phyloP scores from a whole-genome alignment of 2,888 invertebrate genomes.

The Mythimna lalbum region DNA sequence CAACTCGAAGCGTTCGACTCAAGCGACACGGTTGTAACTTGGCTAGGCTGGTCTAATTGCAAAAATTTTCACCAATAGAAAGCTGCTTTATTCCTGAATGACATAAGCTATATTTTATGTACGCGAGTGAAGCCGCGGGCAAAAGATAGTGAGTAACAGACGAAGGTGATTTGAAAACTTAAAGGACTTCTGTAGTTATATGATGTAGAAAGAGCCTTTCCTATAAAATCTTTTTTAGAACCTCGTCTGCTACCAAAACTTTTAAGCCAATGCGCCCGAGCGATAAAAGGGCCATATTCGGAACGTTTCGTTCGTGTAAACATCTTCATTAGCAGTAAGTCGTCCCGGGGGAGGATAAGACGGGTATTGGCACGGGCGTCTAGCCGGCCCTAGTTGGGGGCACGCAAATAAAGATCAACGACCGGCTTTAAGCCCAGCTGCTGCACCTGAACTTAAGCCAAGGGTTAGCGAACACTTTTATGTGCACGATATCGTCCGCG shows the following conservation, averaged over 20 bases:
- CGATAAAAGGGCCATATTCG: constrained; percentile 48
- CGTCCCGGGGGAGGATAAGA: constrained; percentile 75
- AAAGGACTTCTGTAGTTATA: too few relatives aligned
- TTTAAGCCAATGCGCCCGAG: constrained; percentile 7
- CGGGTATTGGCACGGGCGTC: constrained; percentile 75
- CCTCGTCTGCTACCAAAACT: constrained; percentile 12
- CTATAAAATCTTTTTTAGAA: background rate
- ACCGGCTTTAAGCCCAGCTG: constrained; percentile 78
- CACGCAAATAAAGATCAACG: constrained; percentile 85
- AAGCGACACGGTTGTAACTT: too few relatives aligned
- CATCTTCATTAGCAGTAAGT: constrained; percentile 71
- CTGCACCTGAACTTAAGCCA: constrained; percentile 82
- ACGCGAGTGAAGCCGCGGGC: too few relatives aligned
- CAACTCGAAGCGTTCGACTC: too few relatives aligned
- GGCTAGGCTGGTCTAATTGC: too few relatives aligned
- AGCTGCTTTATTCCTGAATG: too few relatives aligned
- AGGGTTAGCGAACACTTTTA: constrained; percentile 69
- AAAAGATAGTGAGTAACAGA: background rate
- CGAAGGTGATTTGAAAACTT: background rate
- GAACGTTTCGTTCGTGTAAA: constrained; percentile 66
- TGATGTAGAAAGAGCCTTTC: background rate
- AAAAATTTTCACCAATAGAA: too few relatives aligned
- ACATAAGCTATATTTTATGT: too few relatives aligned
- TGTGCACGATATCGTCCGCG: constrained; percentile 46
- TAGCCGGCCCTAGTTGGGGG: constrained; percentile 69